Evolutionary conservation across 2,797 vertebrate genomes (phyloP).

Genomic region (Amblyopsis hoosieri): DNA sequence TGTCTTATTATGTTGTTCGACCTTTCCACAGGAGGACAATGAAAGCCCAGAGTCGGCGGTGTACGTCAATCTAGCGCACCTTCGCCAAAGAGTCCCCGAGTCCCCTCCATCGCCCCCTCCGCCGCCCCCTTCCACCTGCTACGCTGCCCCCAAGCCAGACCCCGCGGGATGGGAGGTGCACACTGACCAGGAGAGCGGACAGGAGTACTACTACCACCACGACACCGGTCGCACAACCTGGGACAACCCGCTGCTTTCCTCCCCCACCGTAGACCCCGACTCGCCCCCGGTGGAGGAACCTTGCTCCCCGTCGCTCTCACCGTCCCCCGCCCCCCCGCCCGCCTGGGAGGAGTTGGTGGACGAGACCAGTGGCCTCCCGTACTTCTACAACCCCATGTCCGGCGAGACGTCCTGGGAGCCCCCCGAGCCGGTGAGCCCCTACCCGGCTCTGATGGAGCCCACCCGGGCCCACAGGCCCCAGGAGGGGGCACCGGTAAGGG

Average conservation of each 20-base stretch:
- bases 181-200: conserved; percentile 84
- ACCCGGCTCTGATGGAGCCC: conserved; percentile 70
- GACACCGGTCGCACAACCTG: conserved; percentile 88
- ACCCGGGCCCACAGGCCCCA: conserved; percentile 65
- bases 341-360: conserved; percentile 90
- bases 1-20: neutral
- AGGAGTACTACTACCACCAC: conserved; percentile 88
- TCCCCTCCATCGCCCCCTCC: conserved; percentile 25
- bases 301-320: conserved; percentile 55
- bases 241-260: conserved; percentile 83
- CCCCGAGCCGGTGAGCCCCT: conserved; percentile 67
- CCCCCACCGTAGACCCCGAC: conserved; percentile 46
- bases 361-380: conserved; percentile 82
- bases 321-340: conserved; percentile 55
- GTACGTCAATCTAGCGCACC: conserved; percentile 87
- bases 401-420: conserved; percentile 92
- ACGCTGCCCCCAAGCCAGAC: conserved; percentile 54
- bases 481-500: conserved; percentile 81
- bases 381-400: conserved; percentile 89
- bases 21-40: conserved; percentile 59
- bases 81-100: conserved; percentile 55
- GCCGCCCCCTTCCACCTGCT: conserved; percentile 27
- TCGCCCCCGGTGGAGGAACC: conserved; percentile 23
- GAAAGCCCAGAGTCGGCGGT: conserved; percentile 64
- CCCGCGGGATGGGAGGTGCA: conserved; percentile 87